Conservation (phyloP, 2,113 vertebrate genomes). For the Phainopepla nitens region DNA sequence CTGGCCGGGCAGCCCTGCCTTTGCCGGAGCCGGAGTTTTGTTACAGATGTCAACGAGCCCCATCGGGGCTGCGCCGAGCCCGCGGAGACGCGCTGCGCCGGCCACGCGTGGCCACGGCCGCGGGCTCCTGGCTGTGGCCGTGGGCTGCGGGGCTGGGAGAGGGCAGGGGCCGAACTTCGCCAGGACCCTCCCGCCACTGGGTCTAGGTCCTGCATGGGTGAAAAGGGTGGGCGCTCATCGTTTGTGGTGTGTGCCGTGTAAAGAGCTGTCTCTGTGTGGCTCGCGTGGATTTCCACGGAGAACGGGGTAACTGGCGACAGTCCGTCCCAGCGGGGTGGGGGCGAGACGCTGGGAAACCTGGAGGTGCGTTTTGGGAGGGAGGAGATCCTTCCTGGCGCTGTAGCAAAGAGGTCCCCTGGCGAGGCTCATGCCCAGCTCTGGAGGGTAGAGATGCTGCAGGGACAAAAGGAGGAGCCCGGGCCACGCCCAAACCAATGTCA, state of each 20-base stretch:
- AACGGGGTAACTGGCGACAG: not conserved
- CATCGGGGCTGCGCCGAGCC: conserved; percentile 17
- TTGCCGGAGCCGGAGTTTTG: conserved; percentile 47
- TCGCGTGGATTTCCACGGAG: not conserved
- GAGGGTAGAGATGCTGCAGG: not conserved
- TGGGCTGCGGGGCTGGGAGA: not conserved
- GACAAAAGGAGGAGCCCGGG: accelerated
- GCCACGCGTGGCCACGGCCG: not conserved
- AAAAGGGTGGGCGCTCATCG: not conserved
- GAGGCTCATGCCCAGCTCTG: not conserved
- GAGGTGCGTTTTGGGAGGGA: not conserved
- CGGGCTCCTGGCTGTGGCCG: not conserved
- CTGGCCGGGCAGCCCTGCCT: conserved; percentile 60
- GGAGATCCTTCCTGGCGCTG: not conserved
- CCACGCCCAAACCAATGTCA: not conserved
- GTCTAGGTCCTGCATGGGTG: not conserved
- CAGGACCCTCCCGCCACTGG: accelerated
- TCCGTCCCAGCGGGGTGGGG: accelerated
- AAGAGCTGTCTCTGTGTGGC: not conserved
- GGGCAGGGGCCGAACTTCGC: not conserved
- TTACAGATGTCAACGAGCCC: conserved; percentile 57
- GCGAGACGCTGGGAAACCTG: accelerated
- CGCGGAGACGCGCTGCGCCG: not conserved
- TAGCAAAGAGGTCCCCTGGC: not conserved
- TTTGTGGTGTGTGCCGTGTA: accelerated